These are phyloP conservation scores for Xiphophorus birchmanni DNA, from an alignment of 2,797 vertebrate genomes.

Conservation along the genomic window DNA sequence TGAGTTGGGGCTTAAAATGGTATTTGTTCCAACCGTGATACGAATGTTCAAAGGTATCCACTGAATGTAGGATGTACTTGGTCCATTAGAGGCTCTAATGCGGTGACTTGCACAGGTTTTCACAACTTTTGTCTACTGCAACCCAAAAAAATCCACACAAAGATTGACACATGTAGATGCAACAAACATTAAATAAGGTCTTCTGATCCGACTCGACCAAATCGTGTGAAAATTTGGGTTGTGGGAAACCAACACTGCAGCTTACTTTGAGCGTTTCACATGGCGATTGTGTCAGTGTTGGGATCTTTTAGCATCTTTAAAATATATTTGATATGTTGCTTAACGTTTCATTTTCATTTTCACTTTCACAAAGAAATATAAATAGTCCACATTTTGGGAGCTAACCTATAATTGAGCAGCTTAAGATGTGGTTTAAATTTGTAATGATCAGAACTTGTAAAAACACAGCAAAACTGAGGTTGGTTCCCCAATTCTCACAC, in stretches of 20 bases:
- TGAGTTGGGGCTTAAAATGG: not conserved
- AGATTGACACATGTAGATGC: not conserved
- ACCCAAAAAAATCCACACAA: not conserved
- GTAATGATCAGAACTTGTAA: too few species aligned
- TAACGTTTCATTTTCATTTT: not conserved
- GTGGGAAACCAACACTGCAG: not conserved
- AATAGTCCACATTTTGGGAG: not conserved
- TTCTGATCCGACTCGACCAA: not conserved
- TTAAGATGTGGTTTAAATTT: not conserved
- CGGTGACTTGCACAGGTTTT: not conserved
- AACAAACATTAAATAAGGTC: not conserved
- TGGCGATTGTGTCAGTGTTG: not conserved
- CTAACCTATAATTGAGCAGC: not conserved
- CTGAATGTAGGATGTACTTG: not conserved
- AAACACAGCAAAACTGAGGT: not conserved
- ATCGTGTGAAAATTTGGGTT: not conserved
- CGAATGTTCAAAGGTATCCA: slow-evolving; percentile 14
- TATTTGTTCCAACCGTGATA: not conserved
- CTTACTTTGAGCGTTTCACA: not conserved
- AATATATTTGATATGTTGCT: not conserved
- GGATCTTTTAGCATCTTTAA: not conserved
- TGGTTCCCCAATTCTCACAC: not conserved
- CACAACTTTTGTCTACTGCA: not conserved
- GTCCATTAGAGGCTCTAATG: not conserved
- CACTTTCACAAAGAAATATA: not conserved